Conservation (phyloP, 1,140 invertebrate genomes). For the Nasonia giraulti region DNA sequence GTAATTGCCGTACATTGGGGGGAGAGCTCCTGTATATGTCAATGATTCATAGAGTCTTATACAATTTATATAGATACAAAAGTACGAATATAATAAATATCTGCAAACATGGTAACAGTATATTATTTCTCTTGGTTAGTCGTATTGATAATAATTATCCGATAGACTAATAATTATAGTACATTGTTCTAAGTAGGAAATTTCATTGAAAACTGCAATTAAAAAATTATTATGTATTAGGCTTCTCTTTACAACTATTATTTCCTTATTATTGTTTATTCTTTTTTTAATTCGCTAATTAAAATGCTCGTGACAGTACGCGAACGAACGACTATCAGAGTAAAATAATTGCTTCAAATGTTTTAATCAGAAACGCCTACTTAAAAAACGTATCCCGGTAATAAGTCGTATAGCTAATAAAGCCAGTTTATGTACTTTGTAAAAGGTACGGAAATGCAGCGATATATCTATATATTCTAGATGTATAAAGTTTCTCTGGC, state of each 20-base stretch:
- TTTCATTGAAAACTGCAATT: constrained; percentile 25
- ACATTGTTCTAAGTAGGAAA: not conserved
- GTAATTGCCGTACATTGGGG: not conserved
- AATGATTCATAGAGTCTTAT: not conserved
- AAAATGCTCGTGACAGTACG: not conserved
- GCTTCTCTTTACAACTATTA: too few relatives aligned
- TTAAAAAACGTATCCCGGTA: not conserved
- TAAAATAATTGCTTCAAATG: not conserved
- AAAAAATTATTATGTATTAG: not conserved
- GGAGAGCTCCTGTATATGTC: not conserved
- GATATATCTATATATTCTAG: not conserved
- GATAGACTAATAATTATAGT: constrained; percentile 15
- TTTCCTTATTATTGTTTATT: too few relatives aligned
- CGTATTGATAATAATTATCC: constrained; percentile 16
- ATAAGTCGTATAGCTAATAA: constrained; percentile 7
- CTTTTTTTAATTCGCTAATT: not conserved
- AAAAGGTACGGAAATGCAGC: constrained; percentile 43
- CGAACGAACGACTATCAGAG: not conserved
- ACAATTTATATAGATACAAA: constrained; percentile 35
- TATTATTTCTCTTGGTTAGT: constrained; percentile 43
- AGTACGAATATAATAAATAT: constrained; percentile 50
- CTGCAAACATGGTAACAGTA: constrained; percentile 31
- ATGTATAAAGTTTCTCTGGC: constrained; percentile 15
- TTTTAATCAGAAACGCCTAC: not conserved
- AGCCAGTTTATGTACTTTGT: constrained; percentile 1